phyloP scores from a whole-genome alignment of 2,797 vertebrate species.

The Propithecus perrieri region DNA sequence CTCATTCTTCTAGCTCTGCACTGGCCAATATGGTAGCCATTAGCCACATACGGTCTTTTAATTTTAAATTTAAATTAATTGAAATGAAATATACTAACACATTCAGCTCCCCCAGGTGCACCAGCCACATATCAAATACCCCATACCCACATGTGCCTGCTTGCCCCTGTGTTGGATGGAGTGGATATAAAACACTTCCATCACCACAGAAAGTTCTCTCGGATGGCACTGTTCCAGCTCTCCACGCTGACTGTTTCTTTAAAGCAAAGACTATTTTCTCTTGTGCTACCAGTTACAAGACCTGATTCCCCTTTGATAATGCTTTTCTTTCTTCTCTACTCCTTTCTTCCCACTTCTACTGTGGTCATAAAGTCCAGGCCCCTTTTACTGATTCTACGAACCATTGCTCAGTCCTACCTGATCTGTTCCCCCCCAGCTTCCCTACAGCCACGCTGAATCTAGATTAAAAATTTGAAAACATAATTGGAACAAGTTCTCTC shows the following conservation, averaged over 20 bases:
- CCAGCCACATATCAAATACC: background rate
- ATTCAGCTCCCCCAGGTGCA: background rate
- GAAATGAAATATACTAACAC: background rate
- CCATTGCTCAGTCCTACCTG: fast-evolving
- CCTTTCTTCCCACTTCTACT: background rate
- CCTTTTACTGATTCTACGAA: background rate
- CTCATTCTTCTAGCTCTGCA: background rate
- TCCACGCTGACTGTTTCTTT: background rate
- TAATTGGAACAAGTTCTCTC: background rate
- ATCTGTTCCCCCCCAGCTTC: background rate
- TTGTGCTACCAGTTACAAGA: background rate
- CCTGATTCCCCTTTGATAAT: background rate
- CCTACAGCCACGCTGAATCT: background rate
- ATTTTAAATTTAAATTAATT: background rate
- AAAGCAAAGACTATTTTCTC: background rate
- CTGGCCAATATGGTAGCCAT: background rate
- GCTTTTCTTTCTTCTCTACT: background rate
- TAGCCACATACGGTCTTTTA: background rate
- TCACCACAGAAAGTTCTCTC: no score
- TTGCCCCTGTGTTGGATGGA: background rate
- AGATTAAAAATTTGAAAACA: background rate
- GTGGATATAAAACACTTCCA: background rate
- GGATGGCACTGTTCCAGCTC: fast-evolving
- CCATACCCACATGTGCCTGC: fast-evolving
- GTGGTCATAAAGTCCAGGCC: background rate